phyloP scores from a whole-genome alignment of 37 sponge, comb jelly and placozoan species.

The Geodia barretti region DNA sequence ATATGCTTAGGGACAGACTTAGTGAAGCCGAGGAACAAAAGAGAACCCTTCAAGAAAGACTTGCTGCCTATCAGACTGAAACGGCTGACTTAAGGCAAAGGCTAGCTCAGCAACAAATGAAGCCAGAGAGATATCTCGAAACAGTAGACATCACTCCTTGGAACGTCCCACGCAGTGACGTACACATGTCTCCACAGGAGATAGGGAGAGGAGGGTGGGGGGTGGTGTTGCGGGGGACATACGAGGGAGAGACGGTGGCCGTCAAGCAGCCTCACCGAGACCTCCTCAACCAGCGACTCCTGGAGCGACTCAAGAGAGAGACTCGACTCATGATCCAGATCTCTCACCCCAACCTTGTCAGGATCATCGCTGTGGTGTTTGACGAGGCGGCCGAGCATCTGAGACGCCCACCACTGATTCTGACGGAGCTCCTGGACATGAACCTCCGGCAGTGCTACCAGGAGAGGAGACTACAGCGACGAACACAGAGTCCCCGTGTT shows the following conservation, averaged over 20 bases:
- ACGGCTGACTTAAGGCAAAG: no score
- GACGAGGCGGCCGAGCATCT: constrained; percentile 7
- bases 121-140: no score
- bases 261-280: constrained; percentile 57
- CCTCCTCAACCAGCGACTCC: not conserved
- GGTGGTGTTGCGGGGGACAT: constrained; percentile 41
- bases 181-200: not conserved
- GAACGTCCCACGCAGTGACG: constrained; percentile 4
- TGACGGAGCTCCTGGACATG: constrained; percentile 72
- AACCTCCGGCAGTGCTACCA: constrained; percentile 48
- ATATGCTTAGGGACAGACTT: no score
- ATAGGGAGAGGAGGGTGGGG: constrained; percentile 74
- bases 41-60: no score
- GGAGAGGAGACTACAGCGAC: not conserved
- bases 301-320: constrained; percentile 44
- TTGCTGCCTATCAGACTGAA: no score
- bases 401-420: constrained; percentile 29
- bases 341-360: constrained; percentile 67
- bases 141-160: not conserved
- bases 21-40: no score
- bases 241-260: constrained; percentile 60
- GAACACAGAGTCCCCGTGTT: constrained; percentile 8
- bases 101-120: no score
- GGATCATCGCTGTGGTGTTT: constrained; percentile 60
- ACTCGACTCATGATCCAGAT: constrained; percentile 43